phyloP scores from a whole-genome alignment of 2,797 vertebrate genomes.

The Sebastes taczanowskii region DNA sequence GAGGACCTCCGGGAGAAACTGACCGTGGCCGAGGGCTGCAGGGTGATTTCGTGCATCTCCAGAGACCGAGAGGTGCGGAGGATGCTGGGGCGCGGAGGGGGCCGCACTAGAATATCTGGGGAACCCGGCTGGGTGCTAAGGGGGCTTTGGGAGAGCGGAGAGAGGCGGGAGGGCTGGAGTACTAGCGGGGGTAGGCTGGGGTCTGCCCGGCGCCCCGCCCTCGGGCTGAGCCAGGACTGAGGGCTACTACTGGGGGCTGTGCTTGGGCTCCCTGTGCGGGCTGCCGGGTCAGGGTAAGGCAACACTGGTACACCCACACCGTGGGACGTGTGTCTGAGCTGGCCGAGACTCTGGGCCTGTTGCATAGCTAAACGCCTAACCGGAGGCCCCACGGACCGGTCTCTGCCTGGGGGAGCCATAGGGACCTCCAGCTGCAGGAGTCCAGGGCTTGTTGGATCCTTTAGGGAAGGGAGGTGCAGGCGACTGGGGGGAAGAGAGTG shows the following conservation, averaged over 20 bases:
- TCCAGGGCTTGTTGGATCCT: conserved; percentile 92
- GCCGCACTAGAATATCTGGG: conserved; percentile 93
- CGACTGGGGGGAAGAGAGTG: conserved; percentile 83
- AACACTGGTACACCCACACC: conserved; percentile 99
- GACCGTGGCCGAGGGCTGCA: conserved; percentile 89
- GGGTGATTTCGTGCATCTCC: conserved; percentile 93
- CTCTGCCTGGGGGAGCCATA: conserved; percentile 89
- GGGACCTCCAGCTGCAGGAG: conserved; percentile 97
- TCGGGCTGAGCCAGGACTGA: conserved; percentile 96
- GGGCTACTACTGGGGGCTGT: conserved; percentile 95
- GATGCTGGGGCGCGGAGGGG: conserved; percentile 92
- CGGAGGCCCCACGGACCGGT: conserved; percentile 82
- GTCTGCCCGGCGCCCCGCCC: conserved; percentile 92
- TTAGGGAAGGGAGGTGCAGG: conserved; percentile 84
- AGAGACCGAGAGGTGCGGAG: conserved; percentile 89
- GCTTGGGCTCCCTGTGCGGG: conserved; percentile 94
- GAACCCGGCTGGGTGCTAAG: conserved; percentile 96
- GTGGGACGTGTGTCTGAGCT: conserved; percentile 99
- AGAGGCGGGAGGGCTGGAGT: conserved; percentile 97
- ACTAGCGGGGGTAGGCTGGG: conserved; percentile 98
- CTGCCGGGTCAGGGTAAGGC: conserved; percentile 97
- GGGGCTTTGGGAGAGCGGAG: conserved; percentile 97
- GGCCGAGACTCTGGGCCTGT: conserved; percentile 96
- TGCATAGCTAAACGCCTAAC: conserved; percentile 98
- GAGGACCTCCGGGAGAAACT: conserved; percentile 96